A percentile compares a stretch with the other conserved stretches of the same genome.
Evolutionary conservation across 1,140 invertebrate species (phyloP).

Genomic region (Holotrichia oblita): DNA sequence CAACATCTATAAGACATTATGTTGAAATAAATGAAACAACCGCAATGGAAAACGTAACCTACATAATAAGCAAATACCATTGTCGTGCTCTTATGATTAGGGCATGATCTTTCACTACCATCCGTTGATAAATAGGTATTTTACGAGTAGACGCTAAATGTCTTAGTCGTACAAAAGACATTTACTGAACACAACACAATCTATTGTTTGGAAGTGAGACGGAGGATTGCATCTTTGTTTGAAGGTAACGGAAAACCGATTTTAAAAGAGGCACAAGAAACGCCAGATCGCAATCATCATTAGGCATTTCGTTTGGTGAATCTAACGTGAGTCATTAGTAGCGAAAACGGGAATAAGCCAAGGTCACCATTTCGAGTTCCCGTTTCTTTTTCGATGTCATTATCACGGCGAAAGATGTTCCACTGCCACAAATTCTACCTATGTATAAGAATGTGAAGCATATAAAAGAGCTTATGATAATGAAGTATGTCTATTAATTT

Average conservation of each 20-base stretch:
- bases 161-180: not conserved
- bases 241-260: not conserved
- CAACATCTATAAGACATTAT: not conserved
- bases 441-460: not conserved
- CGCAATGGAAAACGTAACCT: not conserved
- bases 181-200: not conserved
- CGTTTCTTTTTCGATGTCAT: not conserved
- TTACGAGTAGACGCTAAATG: not conserved
- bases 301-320: not conserved
- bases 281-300: not conserved
- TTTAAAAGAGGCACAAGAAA: not conserved
- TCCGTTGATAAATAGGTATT: not conserved
- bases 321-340: not conserved
- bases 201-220: not conserved
- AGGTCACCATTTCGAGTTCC: not conserved
- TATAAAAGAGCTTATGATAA: not conserved
- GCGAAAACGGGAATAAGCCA: not conserved
- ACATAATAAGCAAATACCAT: slow-evolving; percentile 2
- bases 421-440: slow-evolving; percentile 2
- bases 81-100: not conserved
- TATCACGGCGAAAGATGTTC: not conserved
- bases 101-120: not conserved
- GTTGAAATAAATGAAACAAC: not conserved
- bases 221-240: not conserved
- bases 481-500: not conserved